Evolutionary conservation across 1,140 invertebrate genomes (phyloP).

Genomic region (Ladona fulva): DNA sequence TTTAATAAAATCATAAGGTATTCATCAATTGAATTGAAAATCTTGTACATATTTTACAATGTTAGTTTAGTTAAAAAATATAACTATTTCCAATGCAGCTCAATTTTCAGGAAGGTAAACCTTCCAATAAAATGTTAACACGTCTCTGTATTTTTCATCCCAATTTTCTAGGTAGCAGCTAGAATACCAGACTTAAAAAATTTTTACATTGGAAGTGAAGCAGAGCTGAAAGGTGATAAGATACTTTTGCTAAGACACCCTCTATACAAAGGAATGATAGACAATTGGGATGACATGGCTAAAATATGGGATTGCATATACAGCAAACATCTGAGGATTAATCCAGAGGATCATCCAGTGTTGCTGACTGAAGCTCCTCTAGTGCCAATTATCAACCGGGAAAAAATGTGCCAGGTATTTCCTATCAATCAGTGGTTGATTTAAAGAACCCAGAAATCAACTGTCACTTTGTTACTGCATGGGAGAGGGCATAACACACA

Average conservation of each 20-base stretch:
- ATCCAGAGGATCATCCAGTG: constrained; percentile 87
- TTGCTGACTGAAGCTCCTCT: constrained; percentile 85
- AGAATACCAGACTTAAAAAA: constrained; percentile 64
- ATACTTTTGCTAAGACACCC: constrained; percentile 89
- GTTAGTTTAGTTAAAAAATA: too few species aligned
- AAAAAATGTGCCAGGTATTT: constrained; percentile 53
- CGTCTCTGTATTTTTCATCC: too few species aligned
- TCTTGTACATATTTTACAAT: too few species aligned
- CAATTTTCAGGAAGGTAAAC: too few species aligned
- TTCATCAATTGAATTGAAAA: too few species aligned
- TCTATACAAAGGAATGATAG: constrained; percentile 90
- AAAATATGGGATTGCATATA: constrained; percentile 95
- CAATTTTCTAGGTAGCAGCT: not conserved
- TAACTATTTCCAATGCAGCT: too few species aligned
- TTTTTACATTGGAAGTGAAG: constrained; percentile 84
- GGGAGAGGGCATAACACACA: too few species aligned
- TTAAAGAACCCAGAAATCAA: too few species aligned
- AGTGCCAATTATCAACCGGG: constrained; percentile 80
- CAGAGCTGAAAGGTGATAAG: constrained; percentile 75
- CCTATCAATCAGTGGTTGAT: too few species aligned
- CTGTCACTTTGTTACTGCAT: too few species aligned
- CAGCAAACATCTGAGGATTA: constrained; percentile 89
- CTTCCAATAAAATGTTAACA: too few species aligned
- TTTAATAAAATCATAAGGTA: too few species aligned
- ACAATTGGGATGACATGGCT: constrained; percentile 97